A percentile compares a stretch with the other conserved stretches of the same genome.
Evolutionary conservation across 2,797 vertebrate genomes (phyloP).

Genomic region (Lagocephalus sceleratus): DNA sequence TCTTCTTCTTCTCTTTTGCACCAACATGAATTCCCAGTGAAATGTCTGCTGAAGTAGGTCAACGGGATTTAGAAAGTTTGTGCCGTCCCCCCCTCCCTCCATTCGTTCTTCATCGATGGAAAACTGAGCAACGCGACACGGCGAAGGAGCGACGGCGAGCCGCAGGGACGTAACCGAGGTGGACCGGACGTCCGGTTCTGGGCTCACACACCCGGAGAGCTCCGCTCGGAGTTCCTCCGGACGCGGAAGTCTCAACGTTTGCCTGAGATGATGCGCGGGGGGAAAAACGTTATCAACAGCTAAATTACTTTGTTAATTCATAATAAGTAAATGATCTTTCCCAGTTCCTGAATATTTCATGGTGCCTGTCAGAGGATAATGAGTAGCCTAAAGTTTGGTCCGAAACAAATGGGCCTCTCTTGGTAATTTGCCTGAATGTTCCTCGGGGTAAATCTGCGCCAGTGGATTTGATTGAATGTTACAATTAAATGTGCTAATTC

Average conservation of each 20-base stretch:
- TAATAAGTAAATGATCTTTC: conserved; percentile 71
- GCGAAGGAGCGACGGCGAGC: conserved; percentile 63
- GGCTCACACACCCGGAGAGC: conserved; percentile 50
- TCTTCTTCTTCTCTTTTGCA: conserved; percentile 60
- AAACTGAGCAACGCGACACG: conserved; percentile 71
- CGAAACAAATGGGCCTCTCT: conserved; percentile 69
- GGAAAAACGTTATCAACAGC: conserved; percentile 58
- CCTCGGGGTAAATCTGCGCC: conserved; percentile 59
- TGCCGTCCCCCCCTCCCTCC: conserved; percentile 33
- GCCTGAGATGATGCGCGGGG: conserved; percentile 45
- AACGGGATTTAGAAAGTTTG: conserved; percentile 77
- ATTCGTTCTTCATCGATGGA: conserved; percentile 66
- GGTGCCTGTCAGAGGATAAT: conserved; percentile 68
- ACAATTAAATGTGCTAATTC: conserved; percentile 78
- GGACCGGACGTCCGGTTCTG: conserved; percentile 53
- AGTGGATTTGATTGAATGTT: conserved; percentile 74
- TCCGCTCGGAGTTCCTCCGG: too few species aligned
- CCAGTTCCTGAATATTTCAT: conserved; percentile 76
- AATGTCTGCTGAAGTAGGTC: conserved; percentile 78
- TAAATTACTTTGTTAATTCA: conserved; percentile 75
- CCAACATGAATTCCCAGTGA: conserved; percentile 75
- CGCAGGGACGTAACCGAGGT: conserved; percentile 29
- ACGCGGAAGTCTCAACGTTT: conserved; percentile 20
- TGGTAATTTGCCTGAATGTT: conserved; percentile 68
- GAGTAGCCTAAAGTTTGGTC: conserved; percentile 66